These are phyloP conservation scores for Leptocoma aspasia DNA, from an alignment of 2,113 vertebrate genomes.

Conservation along the genomic window DNA sequence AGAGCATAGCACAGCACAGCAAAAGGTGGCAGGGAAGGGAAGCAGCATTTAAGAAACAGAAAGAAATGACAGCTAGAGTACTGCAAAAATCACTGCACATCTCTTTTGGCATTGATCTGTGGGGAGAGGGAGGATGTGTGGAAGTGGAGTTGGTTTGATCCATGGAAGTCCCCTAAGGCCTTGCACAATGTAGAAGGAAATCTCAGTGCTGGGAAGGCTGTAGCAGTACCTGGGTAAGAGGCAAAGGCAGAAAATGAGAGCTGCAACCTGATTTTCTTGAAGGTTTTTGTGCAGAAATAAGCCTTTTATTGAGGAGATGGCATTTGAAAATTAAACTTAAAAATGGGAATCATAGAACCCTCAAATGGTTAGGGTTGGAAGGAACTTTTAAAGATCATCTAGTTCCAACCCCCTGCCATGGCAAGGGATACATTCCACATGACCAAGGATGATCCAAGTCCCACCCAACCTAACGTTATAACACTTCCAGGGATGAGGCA, in stretches of 20 bases:
- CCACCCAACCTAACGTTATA: neutral
- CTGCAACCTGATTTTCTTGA: neutral
- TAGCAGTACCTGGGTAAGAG: neutral
- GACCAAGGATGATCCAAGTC: neutral
- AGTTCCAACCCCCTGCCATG: neutral
- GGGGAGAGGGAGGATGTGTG: neutral
- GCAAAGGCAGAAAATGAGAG: neutral
- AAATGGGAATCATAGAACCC: neutral
- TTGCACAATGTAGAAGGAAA: neutral
- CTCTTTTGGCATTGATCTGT: conserved; percentile 19
- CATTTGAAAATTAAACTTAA: neutral
- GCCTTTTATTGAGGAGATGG: neutral
- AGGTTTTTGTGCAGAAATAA: neutral
- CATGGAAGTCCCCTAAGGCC: neutral
- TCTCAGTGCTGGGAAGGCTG: neutral
- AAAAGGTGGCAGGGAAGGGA: neutral
- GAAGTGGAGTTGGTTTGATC: neutral
- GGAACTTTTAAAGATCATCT: neutral
- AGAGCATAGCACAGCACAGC: neutral
- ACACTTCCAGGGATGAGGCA: neutral
- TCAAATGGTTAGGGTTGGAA: neutral
- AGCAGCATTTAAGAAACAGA: neutral
- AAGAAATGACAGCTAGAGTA: neutral
- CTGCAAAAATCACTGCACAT: neutral
- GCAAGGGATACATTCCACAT: neutral